Conservation (phyloP, 2,797 vertebrate genomes). For the Huso huso region DNA sequence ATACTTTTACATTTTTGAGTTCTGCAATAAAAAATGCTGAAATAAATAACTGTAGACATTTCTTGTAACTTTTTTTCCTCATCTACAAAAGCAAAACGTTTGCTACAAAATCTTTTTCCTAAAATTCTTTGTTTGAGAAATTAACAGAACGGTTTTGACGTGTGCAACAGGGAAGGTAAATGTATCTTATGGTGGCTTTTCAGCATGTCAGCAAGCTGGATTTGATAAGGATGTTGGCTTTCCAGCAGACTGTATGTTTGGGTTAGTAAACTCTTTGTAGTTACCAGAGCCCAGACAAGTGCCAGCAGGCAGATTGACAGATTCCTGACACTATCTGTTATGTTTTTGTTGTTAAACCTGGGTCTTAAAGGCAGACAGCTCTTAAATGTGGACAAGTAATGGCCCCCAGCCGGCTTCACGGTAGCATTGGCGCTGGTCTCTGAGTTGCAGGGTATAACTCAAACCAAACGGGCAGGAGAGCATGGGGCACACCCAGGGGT, state of each 20-base stretch:
- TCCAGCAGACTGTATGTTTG: not conserved
- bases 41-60: too few relatives aligned
- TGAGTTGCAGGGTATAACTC: slow-evolving; percentile 29
- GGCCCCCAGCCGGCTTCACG: not conserved
- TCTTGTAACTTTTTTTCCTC: too few relatives aligned
- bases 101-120: too few relatives aligned
- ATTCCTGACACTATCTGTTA: not conserved
- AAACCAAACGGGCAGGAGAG: too few relatives aligned
- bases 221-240: not conserved
- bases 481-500: slow-evolving; percentile 9
- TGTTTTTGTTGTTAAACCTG: too few relatives aligned
- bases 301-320: not conserved
- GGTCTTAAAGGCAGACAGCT: not conserved
- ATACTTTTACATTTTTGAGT: too few relatives aligned
- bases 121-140: too few relatives aligned
- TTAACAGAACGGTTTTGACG: too few relatives aligned
- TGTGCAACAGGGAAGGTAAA: too few relatives aligned
- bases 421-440: slow-evolving; percentile 15
- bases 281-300: not conserved
- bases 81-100: too few relatives aligned
- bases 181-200: too few relatives aligned
- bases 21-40: too few relatives aligned
- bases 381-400: not conserved
- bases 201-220: not conserved
- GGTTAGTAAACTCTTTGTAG: not conserved